phyloP scores from a whole-genome alignment of 1,140 invertebrate genomes.

The Drosophila setifemur region DNA sequence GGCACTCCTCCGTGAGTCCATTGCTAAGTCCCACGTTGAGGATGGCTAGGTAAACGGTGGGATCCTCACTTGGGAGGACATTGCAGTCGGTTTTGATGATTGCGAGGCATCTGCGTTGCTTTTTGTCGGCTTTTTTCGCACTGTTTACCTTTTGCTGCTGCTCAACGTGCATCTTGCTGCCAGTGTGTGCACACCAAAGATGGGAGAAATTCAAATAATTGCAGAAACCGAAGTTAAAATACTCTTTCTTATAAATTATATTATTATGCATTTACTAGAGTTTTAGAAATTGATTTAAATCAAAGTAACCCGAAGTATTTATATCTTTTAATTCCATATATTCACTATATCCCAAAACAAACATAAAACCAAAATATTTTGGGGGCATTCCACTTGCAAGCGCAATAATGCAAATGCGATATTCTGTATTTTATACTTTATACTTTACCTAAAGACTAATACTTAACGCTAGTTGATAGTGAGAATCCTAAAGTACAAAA shows the following conservation, averaged over 20 bases:
- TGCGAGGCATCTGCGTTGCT: constrained; percentile 61
- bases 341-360: too few species aligned
- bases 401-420: constrained; percentile 6
- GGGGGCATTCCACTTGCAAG: neutral
- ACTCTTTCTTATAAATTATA: too few species aligned
- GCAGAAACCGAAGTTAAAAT: neutral
- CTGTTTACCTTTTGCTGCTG: constrained; percentile 60
- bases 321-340: too few species aligned
- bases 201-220: neutral
- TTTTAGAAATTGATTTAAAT: too few species aligned
- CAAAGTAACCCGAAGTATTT: too few species aligned
- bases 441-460: neutral
- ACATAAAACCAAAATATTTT: neutral
- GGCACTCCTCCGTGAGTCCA: constrained; percentile 86
- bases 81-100: constrained; percentile 63
- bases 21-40: constrained; percentile 89
- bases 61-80: constrained; percentile 60
- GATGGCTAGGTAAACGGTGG: constrained; percentile 52
- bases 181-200: neutral
- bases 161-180: constrained; percentile 46
- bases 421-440: neutral
- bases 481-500: constrained; percentile 20
- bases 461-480: constrained; percentile 5
- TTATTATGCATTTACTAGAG: too few species aligned
- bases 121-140: constrained; percentile 67